Conservation (phyloP, 2,797 vertebrate species). For the Acropternis orthonyx region DNA sequence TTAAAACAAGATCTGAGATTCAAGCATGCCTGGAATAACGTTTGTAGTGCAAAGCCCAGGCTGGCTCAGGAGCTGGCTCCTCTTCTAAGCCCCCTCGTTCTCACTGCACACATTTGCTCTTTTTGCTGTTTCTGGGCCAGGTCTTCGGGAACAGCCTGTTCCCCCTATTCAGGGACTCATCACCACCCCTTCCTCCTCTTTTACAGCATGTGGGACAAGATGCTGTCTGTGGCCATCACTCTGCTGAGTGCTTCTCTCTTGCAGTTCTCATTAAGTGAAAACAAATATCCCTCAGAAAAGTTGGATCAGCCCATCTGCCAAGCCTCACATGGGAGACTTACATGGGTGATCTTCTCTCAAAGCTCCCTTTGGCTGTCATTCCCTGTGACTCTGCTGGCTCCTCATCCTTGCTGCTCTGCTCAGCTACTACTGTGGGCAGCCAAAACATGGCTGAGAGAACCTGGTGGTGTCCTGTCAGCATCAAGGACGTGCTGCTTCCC, state of each 20-base stretch:
- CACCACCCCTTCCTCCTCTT: not conserved
- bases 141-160: not conserved
- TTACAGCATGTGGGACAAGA: not conserved
- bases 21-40: not conserved
- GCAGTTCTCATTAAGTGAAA: not conserved
- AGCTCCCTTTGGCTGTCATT: not conserved
- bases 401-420: not conserved
- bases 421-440: not conserved
- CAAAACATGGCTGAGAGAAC: fast-evolving
- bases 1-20: not conserved
- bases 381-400: not conserved
- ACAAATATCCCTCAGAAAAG: not conserved
- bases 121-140: not conserved
- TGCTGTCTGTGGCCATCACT: not conserved
- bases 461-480: not conserved
- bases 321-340: not conserved
- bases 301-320: not conserved
- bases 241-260: not conserved
- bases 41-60: not conserved
- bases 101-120: not conserved
- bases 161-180: not conserved
- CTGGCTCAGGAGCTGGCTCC: not conserved
- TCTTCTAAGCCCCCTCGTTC: not conserved
- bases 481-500: not conserved
- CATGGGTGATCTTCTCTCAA: not conserved